Conservation (phyloP, 2,888 invertebrate genomes). For the Erebia palarica region DNA sequence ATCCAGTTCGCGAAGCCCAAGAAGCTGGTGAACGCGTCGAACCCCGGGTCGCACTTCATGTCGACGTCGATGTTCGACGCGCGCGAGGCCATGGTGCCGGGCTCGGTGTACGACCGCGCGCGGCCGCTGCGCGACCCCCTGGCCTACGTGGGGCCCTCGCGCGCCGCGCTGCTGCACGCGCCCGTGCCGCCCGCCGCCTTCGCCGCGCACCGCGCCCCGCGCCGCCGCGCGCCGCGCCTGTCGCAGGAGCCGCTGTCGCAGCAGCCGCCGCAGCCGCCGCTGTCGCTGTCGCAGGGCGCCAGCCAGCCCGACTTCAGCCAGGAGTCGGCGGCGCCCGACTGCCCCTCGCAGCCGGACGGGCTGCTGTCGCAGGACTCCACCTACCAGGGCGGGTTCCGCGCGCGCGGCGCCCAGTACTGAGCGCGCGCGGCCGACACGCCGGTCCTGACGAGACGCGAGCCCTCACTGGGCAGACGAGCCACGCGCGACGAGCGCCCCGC, state of each 20-base stretch:
- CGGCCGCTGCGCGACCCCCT: conserved; percentile 93
- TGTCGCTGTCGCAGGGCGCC: conserved; percentile 88
- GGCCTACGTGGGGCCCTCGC: conserved; percentile 94
- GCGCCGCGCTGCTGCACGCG: conserved; percentile 88
- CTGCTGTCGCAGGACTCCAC: conserved; percentile 96
- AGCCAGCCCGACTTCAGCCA: conserved; percentile 89
- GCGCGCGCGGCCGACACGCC: conserved; percentile 89
- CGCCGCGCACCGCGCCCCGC: conserved; percentile 89
- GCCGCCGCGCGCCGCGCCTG: conserved; percentile 72
- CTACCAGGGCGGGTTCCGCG: conserved; percentile 89
- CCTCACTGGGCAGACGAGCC: conserved; percentile 44
- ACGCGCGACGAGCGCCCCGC: conserved; percentile 43
- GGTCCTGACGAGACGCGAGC: conserved; percentile 54
- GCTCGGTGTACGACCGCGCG: conserved; percentile 95
- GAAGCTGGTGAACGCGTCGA: conserved; percentile 95
- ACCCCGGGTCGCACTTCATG: conserved; percentile 99
- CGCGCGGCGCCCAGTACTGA: conserved; percentile 88
- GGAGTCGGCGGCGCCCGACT: conserved; percentile 92
- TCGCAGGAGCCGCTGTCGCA: conserved; percentile 90
- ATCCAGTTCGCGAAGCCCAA: conserved; percentile 99
- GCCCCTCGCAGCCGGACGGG: conserved; percentile 97
- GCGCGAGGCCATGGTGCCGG: conserved; percentile 96
- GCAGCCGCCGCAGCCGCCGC: conserved; percentile 84
- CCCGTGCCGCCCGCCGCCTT: conserved; percentile 97
- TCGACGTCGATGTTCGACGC: conserved; percentile 98